Conservation (phyloP, 1,140 invertebrate species). For the Triops cancriformis region DNA sequence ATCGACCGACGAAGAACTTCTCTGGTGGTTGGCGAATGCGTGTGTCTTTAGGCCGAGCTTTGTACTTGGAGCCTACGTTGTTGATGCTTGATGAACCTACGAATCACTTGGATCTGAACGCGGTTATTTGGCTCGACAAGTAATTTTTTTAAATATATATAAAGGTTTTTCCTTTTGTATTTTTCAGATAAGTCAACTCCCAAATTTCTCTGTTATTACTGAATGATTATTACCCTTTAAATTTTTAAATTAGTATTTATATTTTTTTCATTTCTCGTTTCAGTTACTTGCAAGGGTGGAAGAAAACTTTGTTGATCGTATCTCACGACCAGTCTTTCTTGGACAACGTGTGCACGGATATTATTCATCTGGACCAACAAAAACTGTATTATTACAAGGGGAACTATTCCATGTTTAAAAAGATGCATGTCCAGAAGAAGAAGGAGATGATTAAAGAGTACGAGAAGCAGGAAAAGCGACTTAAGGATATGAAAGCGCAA, state of each 20-base stretch:
- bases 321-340: constrained; percentile 99
- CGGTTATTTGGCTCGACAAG: constrained; percentile 98
- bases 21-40: constrained; percentile 99
- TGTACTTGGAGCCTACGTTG: constrained; percentile 88
- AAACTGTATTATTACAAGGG: constrained; percentile 97
- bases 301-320: constrained; percentile 93
- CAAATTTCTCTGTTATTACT: neutral
- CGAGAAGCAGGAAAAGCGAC: constrained; percentile 93
- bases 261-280: constrained; percentile 41
- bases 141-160: neutral
- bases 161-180: too few relatives aligned
- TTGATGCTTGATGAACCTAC: constrained; percentile 94
- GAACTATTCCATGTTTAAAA: constrained; percentile 98
- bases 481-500: constrained; percentile 88
- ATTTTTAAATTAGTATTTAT: neutral
- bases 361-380: constrained; percentile 90
- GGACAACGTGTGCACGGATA: constrained; percentile 98
- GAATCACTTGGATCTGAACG: constrained; percentile 90
- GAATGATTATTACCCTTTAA: neutral
- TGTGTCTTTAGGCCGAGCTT: constrained; percentile 82
- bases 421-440: constrained; percentile 93
- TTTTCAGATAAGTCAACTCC: neutral
- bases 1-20: constrained; percentile 87
- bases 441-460: constrained; percentile 95
- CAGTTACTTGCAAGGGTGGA: constrained; percentile 87